Conservation (phyloP, 2,113 vertebrate genomes). For the Tragelaphus strepsiceros region DNA sequence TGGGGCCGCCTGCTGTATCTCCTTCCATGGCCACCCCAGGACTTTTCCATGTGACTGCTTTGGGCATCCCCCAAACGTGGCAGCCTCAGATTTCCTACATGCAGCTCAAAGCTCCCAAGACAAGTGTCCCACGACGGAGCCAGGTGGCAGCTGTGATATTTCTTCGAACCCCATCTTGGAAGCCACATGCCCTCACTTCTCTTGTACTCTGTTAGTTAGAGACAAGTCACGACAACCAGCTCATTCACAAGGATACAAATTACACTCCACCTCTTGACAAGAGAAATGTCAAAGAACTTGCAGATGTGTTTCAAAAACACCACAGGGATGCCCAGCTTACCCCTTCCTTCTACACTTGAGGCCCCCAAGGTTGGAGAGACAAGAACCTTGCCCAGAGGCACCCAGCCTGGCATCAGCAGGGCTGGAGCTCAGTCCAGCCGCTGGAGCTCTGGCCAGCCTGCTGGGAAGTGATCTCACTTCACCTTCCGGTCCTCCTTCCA, state of each 20-base stretch:
- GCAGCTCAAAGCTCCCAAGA: not conserved
- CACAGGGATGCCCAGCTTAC: not conserved
- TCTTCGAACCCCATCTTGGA: not conserved
- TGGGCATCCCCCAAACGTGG: not conserved
- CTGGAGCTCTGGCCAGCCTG: not conserved
- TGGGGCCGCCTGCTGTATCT: not conserved
- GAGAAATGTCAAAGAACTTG: not conserved
- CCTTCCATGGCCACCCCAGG: fast-evolving
- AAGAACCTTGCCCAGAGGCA: not conserved
- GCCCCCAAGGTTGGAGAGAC: not conserved
- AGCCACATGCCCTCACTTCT: not conserved
- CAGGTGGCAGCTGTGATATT: not conserved
- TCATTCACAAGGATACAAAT: not conserved
- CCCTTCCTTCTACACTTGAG: not conserved
- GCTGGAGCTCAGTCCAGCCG: not conserved
- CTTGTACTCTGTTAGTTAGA: not conserved
- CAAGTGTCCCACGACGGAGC: not conserved
- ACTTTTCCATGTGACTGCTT: not conserved
- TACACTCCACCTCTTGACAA: not conserved
- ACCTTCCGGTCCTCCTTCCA: constrained; percentile 35
- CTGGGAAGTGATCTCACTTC: not conserved
- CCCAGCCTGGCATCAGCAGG: not conserved
- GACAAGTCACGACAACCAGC: not conserved
- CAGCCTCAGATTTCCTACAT: not conserved
- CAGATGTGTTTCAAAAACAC: not conserved